Evolutionary conservation across 2,888 invertebrate species (phyloP), one percentile per base, ranked within the genome.

Genomic region (Drosophila incognita): DNA sequence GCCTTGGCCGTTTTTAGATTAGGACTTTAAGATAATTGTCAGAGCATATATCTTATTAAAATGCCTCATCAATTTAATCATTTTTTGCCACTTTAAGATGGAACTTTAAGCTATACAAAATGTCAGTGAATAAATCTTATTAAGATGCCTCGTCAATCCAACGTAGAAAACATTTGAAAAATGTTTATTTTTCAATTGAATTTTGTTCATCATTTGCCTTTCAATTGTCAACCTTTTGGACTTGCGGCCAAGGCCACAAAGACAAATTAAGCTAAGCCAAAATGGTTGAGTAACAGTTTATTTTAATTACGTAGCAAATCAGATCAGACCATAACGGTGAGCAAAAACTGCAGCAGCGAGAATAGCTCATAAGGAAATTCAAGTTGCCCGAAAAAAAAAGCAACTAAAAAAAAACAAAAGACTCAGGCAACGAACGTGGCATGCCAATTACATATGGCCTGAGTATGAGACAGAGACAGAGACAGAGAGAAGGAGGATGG

Each of bases 381-480:
- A 77, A 78, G 72, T 79, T 33, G 36, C 27, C 21, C 33, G 42
- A 63, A 69, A 75, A 42, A 48, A 48, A 40, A 11, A 11, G n/a
- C 13, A 29, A 29, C 35, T 61, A 77, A 78, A 76, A 78, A 21
- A 42, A 62, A 66, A 80, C 81, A 81, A 81, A 81, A 81, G 79
- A 81, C 76, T 81, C 40, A 58, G 69, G 74, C 81, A 73, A 81
- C 81, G 67, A 81, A 81, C 79, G 54, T 66, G 74, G 66, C 69
- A 58, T 52, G 79, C 62, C 79, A 70, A 68, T 65, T 64, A 63
- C 69, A 40, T 24, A 33, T 38, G 18, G 36, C 18, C 11, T 36
- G 24, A 29, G 46, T 21, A 46, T 46, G 46, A 13, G 27, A 18
- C 10, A 31, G n/a, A 21, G 51, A 27, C 24, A 29, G 15, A 24